phyloP scores from a whole-genome alignment of 92 coral and sea anemone genomes.

The Hydrozoanthus gracilis region DNA sequence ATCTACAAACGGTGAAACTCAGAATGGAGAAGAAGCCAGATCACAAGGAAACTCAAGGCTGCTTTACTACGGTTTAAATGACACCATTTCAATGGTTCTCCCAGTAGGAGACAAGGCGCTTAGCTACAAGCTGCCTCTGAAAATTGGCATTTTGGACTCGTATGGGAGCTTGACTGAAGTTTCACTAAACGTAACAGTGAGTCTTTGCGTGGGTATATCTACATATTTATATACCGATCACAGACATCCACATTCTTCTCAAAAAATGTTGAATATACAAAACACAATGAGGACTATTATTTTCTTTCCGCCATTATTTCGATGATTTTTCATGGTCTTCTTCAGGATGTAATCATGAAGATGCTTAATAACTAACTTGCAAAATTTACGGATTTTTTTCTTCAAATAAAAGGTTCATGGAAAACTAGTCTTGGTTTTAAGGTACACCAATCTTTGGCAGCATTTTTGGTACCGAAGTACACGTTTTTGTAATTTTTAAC shows the following conservation, averaged over 20 bases:
- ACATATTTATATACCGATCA: not conserved
- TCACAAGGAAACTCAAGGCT: conserved; percentile 31
- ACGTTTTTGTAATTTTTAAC: too few relatives aligned
- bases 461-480: too few relatives aligned
- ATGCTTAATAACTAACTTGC: too few relatives aligned
- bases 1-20: not conserved
- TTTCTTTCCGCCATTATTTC: not conserved
- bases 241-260: too few relatives aligned
- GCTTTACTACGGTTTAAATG: conserved; percentile 27
- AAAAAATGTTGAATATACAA: too few relatives aligned
- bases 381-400: too few relatives aligned
- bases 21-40: not conserved
- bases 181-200: conserved; percentile 11
- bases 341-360: too few relatives aligned
- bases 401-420: too few relatives aligned
- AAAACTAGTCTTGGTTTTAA: too few relatives aligned
- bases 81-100: not conserved
- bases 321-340: not conserved
- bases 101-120: conserved; percentile 20
- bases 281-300: not conserved
- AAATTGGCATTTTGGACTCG: conserved; percentile 24
- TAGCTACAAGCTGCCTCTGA: not conserved
- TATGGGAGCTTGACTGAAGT: conserved; percentile 8
- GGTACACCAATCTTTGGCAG: too few relatives aligned
- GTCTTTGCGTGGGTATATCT: not conserved